phyloP scores from a whole-genome alignment of 1,140 invertebrate genomes.

The Ceratosolen solmsi region DNA sequence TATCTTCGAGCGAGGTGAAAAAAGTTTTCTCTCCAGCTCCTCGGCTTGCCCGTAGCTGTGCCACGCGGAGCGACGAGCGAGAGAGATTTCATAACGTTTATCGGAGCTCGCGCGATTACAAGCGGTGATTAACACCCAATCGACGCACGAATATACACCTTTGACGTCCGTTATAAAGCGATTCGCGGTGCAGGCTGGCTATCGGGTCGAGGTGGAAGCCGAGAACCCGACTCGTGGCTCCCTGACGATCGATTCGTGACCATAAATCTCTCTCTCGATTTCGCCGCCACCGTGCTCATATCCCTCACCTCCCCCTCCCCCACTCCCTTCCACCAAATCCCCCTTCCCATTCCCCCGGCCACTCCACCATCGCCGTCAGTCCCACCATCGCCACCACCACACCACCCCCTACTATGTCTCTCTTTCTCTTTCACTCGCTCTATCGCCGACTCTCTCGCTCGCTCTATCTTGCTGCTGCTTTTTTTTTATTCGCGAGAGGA shows the following conservation, averaged over 20 bases:
- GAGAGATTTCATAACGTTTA: slow-evolving; percentile 48
- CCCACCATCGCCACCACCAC: too few species aligned
- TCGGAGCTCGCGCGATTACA: slow-evolving; percentile 38
- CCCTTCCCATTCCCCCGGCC: neutral
- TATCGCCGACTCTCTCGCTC: too few species aligned
- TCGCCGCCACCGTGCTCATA: slow-evolving; percentile 1
- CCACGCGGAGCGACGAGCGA: slow-evolving; percentile 1
- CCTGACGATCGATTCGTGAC: slow-evolving; percentile 48
- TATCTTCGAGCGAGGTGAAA: neutral
- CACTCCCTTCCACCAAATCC: neutral
- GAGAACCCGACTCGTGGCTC: neutral
- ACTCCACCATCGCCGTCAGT: neutral
- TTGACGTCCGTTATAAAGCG: slow-evolving; percentile 42
- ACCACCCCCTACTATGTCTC: neutral
- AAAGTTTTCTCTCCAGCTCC: neutral
- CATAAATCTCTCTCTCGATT: slow-evolving; percentile 41
- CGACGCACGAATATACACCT: slow-evolving; percentile 35
- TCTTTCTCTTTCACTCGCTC: slow-evolving; percentile 10
- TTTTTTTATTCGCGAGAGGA: neutral
- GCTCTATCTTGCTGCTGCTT: too few species aligned
- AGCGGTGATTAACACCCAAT: slow-evolving; percentile 48
- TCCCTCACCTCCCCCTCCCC: neutral
- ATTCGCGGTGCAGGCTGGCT: neutral
- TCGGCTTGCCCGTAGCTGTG: neutral
- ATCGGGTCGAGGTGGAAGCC: slow-evolving; percentile 7